Evolutionary conservation across 1,140 invertebrate species (phyloP).

Genomic region (Anagrus nilaparvatae): DNA sequence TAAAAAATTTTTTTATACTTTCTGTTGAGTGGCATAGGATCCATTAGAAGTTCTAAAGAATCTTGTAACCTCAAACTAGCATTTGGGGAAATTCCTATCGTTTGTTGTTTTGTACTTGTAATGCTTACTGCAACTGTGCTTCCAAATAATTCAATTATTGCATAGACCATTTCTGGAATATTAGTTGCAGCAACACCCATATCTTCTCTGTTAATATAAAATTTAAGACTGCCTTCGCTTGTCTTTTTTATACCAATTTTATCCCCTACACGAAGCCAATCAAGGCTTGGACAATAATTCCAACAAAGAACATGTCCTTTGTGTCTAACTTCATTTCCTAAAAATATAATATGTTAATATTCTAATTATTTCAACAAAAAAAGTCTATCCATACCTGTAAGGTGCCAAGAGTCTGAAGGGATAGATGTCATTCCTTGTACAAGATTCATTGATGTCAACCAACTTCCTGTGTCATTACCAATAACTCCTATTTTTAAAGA

Average conservation of each 20-base stretch:
- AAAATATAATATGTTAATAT: conserved; percentile 36
- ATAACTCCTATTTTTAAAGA: conserved; percentile 63
- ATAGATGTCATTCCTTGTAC: conserved; percentile 49
- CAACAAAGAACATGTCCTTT: conserved; percentile 48
- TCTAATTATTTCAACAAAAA: no score
- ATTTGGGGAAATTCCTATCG: conserved; percentile 42
- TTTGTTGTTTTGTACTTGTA: conserved; percentile 44
- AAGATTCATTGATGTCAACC: conserved; percentile 55
- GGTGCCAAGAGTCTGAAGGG: conserved; percentile 52
- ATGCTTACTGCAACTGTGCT: conserved; percentile 54
- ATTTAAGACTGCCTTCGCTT: conserved; percentile 48
- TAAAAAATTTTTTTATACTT: conserved; percentile 24
- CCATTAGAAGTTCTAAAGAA: conserved; percentile 50
- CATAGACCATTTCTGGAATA: conserved; percentile 66
- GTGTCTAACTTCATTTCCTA: conserved; percentile 55
- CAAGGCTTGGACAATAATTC: conserved; percentile 62
- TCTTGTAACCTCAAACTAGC: conserved; percentile 51
- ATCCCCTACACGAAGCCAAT: conserved; percentile 68
- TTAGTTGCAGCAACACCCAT: conserved; percentile 71
- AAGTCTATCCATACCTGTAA: conserved; percentile 49
- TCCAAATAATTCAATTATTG: conserved; percentile 63
- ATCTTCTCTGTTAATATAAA: conserved; percentile 71
- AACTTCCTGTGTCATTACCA: conserved; percentile 32
- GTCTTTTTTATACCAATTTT: conserved; percentile 56
- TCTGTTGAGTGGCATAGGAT: conserved; percentile 43